Base-by-base conservation (phyloP, 1,140 invertebrate species). In the Zelostemma sp. region DNA sequence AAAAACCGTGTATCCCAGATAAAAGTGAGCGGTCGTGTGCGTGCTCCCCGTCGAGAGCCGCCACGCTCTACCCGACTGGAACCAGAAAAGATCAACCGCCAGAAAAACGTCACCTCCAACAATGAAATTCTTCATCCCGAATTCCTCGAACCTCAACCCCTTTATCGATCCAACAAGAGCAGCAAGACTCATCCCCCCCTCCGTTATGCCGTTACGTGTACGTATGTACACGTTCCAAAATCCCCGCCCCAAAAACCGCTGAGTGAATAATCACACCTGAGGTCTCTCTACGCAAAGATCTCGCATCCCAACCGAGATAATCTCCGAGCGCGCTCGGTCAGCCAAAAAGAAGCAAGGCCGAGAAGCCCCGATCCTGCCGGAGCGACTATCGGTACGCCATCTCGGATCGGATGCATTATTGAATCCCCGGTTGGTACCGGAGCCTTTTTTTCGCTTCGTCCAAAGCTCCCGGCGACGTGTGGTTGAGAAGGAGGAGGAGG, bases 401-500 rank as follows among this genome's bases (percentile, higher is more conserved):
- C 28, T 31, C 28, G 28, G 28, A 6, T 31, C 5, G 5, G 5
- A 5, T 5, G 28, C 28, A 11, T 31, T 31, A 38, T 38, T 38
- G 35, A 38, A 38, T 38, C 35, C 35, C 9, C 35, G 9, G 35
- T n/a, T n/a, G n/a, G n/a, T n/a, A 38, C 11, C 35, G 35, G 35
- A 11, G 1, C 35, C 35, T 38, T 38, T 38, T 38, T 38, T 38
- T 12, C 35, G 2, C 35, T 1, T 11, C 35, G 35, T 9, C 5
- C 5, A 31, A 6, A 38, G 35, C 33, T 56, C 53, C 51, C 48
- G 12, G 40, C 33, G 33, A 28, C 25, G 25, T 28, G 25, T 28
- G 33, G 33, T n/a, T n/a, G 6, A 6, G 33, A 35, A 35, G 11
- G 33, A 6, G 5, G 1, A 1, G 3, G 33, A 35, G 33, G 11